Evolutionary conservation across 1,140 invertebrate genomes (phyloP).

Genomic region (Drosophila suzukii): DNA sequence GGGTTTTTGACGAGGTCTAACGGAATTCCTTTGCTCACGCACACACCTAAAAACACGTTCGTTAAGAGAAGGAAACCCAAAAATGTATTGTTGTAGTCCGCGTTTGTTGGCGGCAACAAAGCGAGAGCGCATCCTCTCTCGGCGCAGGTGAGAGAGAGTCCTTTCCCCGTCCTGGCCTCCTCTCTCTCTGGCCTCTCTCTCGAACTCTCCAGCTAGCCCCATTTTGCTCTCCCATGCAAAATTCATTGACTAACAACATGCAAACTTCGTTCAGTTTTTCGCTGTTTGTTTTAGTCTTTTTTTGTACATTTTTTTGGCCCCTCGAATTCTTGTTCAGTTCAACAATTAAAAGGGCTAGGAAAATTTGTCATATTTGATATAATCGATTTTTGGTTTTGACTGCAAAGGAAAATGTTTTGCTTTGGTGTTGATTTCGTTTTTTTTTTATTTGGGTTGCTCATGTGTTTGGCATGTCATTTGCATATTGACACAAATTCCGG

Average conservation of each 20-base stretch:
- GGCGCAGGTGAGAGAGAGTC: slow-evolving; percentile 17
- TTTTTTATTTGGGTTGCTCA: neutral
- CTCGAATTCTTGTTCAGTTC: neutral
- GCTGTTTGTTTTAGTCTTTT: slow-evolving; percentile 4
- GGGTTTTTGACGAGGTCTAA: neutral
- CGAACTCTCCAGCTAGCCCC: slow-evolving; percentile 8
- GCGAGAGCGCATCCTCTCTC: slow-evolving; percentile 3
- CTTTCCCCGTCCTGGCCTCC: neutral
- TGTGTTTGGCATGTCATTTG: slow-evolving; percentile 24
- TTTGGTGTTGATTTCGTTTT: neutral
- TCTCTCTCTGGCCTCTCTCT: neutral
- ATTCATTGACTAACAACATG: slow-evolving; percentile 79
- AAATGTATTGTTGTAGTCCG: slow-evolving; percentile 35
- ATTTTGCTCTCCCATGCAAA: slow-evolving; percentile 50
- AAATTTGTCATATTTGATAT: neutral
- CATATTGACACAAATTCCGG: slow-evolving; percentile 32
- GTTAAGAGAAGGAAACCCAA: slow-evolving; percentile 58
- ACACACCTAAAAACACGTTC: slow-evolving; percentile 21
- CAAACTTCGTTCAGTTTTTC: slow-evolving; percentile 62
- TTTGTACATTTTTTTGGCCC: neutral
- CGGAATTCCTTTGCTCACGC: slow-evolving; percentile 21
- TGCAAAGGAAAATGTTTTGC: neutral
- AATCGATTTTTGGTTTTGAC: slow-evolving; percentile 13
- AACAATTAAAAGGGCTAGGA: neutral
- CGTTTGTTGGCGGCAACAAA: slow-evolving; percentile 12